phyloP scores from a whole-genome alignment of 2,888 invertebrate species.

The Notocelia uddmanniana region DNA sequence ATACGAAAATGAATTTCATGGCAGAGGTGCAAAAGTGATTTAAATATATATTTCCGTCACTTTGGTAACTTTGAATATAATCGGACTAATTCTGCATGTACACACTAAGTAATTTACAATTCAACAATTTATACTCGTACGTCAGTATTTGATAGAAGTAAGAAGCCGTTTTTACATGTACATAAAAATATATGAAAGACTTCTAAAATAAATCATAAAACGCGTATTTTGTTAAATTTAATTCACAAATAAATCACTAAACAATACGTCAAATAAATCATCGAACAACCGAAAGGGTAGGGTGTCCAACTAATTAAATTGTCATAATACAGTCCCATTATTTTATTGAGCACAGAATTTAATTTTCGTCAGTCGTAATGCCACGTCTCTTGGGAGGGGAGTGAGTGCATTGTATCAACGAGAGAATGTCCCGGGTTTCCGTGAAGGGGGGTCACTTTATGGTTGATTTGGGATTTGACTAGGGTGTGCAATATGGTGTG shows the following conservation, averaged over 20 bases:
- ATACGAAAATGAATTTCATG: no score
- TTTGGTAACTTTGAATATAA: no score
- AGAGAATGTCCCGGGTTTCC: constrained; percentile 47
- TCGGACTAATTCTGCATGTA: no score
- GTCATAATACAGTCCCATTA: constrained; percentile 73
- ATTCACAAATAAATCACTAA: constrained; percentile 48
- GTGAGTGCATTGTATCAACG: constrained; percentile 50
- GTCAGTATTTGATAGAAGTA: no score
- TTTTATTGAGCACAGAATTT: constrained; percentile 75
- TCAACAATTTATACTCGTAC: no score
- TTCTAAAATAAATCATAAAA: not conserved
- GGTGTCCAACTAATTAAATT: constrained; percentile 67
- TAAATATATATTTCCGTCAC: no score
- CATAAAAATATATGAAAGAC: not conserved
- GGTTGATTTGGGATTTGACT: constrained; percentile 64
- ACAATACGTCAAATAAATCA: constrained; percentile 50
- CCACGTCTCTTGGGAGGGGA: constrained; percentile 61
- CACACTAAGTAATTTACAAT: no score
- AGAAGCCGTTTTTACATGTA: no score
- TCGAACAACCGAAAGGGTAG: constrained; percentile 54
- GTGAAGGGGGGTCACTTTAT: constrained; percentile 56
- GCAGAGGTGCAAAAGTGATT: no score
- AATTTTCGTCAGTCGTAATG: constrained; percentile 70
- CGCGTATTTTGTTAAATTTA: not conserved
- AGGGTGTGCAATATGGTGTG: constrained; percentile 62